Evolutionary conservation across 2,113 vertebrate genomes (phyloP).

Genomic region (Nyctibius bracteatus): DNA sequence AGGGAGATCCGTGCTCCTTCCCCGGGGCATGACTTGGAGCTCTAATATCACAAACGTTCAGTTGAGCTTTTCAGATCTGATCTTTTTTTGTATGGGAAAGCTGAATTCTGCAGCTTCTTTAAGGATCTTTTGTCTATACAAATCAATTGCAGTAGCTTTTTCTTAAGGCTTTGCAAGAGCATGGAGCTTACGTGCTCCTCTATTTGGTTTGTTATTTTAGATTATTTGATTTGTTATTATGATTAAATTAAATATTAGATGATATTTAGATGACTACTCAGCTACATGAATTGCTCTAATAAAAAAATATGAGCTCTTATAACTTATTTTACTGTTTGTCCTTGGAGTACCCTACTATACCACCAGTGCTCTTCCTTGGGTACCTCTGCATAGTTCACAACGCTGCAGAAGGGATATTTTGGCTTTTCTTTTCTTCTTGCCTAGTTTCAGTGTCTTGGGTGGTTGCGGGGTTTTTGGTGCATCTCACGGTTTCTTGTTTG

Average conservation of each 20-base stretch:
- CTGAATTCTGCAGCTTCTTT: background rate
- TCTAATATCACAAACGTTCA: background rate
- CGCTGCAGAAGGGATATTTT: background rate
- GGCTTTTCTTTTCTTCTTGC: background rate
- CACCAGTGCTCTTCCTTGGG: background rate
- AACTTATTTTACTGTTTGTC: background rate
- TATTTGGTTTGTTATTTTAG: background rate
- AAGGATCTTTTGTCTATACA: background rate
- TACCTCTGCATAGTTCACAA: background rate
- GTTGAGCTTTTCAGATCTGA: background rate
- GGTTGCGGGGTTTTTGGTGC: fast-evolving
- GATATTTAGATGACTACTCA: background rate
- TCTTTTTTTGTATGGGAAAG: background rate
- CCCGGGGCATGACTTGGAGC: fast-evolving
- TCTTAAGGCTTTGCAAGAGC: background rate
- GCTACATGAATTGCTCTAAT: background rate
- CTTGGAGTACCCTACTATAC: background rate
- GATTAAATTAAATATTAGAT: background rate
- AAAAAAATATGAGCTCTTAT: background rate
- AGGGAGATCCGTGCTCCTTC: fast-evolving
- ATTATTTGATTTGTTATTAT: background rate
- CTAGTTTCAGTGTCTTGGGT: background rate
- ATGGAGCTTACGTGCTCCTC: fast-evolving
- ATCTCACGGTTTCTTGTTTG: background rate
- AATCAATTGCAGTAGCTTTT: background rate